Percentiles rank a stretch among this genome's conserved stretches.
These are phyloP conservation scores for Mixornis gularis DNA, from an alignment of 2,113 vertebrate species.

Conservation along the genomic window DNA sequence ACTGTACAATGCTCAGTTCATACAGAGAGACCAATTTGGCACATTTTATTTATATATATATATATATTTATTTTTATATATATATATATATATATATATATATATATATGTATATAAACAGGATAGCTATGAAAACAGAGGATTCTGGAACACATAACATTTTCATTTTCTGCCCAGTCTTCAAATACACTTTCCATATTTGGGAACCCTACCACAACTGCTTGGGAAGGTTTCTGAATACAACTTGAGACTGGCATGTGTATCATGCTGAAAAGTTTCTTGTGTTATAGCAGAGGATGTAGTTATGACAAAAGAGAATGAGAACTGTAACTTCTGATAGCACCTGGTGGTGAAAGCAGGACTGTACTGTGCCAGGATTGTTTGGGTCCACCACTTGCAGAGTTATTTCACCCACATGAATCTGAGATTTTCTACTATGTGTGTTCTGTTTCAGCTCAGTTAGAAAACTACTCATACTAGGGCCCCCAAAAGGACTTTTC, in stretches of 20 bases:
- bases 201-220: not conserved
- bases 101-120: not conserved
- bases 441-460: not conserved
- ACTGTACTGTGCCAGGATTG: fast-evolving
- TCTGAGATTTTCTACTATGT: not conserved
- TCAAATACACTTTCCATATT: not conserved
- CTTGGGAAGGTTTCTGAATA: not conserved
- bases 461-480: not conserved
- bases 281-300: not conserved
- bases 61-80: not conserved
- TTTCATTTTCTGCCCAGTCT: not conserved
- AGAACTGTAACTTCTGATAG: not conserved
- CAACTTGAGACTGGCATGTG: not conserved
- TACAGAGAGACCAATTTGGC: not conserved
- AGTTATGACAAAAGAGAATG: no score
- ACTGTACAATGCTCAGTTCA: not conserved
- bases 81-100: not conserved
- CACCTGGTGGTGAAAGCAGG: not conserved
- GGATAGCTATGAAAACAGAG: not conserved
- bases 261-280: not conserved
- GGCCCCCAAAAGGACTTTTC: fast-evolving
- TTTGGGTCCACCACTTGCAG: not conserved
- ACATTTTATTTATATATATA: not conserved
- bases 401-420: not conserved
- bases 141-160: not conserved